Conservation (phyloP, 2,888 invertebrate genomes). For the Aspidiotus destructor region DNA sequence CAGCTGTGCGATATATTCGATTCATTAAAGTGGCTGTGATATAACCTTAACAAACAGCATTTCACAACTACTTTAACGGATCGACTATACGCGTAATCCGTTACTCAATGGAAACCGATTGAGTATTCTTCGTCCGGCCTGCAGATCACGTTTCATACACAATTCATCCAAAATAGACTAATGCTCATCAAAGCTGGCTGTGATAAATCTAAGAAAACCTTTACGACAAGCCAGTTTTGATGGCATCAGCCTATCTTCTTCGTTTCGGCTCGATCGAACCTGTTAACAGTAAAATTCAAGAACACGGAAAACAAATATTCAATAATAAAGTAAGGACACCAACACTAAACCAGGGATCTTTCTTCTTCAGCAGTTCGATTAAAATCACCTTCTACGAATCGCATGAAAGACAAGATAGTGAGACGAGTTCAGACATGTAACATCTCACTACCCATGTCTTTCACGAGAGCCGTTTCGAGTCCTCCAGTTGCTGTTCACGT, state of each 20-base stretch:
- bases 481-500: too few species aligned
- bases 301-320: slow-evolving; percentile 13
- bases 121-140: neutral
- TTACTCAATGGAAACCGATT: too few species aligned
- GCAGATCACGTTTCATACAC: neutral
- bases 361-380: slow-evolving; percentile 30
- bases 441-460: slow-evolving; percentile 99
- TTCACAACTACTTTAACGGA: slow-evolving; percentile 82
- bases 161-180: slow-evolving; percentile 22
- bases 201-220: slow-evolving; percentile 59
- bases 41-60: slow-evolving; percentile 57
- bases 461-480: slow-evolving; percentile 47
- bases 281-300: neutral
- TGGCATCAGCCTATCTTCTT: slow-evolving; percentile 45
- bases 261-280: too few species aligned
- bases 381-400: slow-evolving; percentile 42
- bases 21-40: slow-evolving; percentile 99
- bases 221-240: slow-evolving; percentile 79
- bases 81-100: neutral
- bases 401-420: slow-evolving; percentile 99
- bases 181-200: slow-evolving; percentile 94
- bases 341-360: neutral
- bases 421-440: slow-evolving; percentile 54
- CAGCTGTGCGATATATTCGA: slow-evolving; percentile 41
- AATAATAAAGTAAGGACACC: slow-evolving; percentile 25